These are phyloP conservation scores for Plebejus anna DNA, from an alignment of 2,888 invertebrate genomes.

Conservation along the genomic window DNA sequence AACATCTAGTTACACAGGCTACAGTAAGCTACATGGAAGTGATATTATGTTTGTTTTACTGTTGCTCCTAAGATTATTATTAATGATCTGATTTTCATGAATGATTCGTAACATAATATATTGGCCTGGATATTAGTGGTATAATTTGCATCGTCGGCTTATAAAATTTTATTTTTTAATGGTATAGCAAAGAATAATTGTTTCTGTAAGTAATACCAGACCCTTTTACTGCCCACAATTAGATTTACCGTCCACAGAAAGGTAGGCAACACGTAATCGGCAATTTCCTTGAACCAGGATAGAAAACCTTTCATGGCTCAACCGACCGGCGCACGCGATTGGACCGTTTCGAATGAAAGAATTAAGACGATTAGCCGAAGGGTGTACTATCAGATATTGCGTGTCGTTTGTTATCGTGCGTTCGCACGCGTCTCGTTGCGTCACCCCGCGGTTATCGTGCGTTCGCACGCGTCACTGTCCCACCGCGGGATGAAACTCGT, in stretches of 20 bases:
- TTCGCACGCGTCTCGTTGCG: constrained; percentile 11
- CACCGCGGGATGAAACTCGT: constrained; percentile 2
- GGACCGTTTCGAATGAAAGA: constrained; percentile 7
- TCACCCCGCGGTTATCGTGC: constrained; percentile 29
- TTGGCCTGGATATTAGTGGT: too few relatives aligned
- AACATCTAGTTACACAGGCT: not conserved
- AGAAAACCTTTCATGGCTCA: constrained; percentile 13
- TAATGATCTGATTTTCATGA: too few relatives aligned
- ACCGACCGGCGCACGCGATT: not conserved
- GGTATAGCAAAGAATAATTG: not conserved
- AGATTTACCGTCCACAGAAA: not conserved
- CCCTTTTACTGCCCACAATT: not conserved
- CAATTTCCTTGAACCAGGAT: constrained; percentile 12
- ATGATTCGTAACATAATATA: too few relatives aligned
- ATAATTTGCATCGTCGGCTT: not conserved
- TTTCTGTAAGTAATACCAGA: not conserved
- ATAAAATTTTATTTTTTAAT: not conserved
- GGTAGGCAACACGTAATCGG: not conserved
- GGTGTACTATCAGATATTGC: constrained; percentile 16
- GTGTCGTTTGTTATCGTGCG: constrained; percentile 5
- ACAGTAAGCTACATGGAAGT: not conserved
- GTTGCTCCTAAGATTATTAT: too few relatives aligned
- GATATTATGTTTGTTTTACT: too few relatives aligned
- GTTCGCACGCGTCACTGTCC: constrained; percentile 23
- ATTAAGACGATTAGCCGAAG: constrained; percentile 4